Evolutionary conservation across 2,113 vertebrate species (phyloP), one percentile per base, ranked within the genome.

Genomic region (Laticauda colubrina): DNA sequence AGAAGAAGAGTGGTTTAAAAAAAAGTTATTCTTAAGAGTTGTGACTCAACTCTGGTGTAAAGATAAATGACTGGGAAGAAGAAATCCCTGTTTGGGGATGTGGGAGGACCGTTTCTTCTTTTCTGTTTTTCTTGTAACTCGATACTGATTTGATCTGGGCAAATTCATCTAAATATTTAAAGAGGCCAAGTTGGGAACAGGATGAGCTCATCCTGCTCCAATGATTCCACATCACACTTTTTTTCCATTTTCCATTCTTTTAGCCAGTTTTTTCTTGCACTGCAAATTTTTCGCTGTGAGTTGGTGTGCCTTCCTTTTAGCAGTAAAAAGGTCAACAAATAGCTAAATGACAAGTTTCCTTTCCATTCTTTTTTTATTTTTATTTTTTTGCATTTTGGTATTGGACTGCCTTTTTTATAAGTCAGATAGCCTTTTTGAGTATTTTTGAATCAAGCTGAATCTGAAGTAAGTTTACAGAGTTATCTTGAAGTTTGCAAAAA

Each of bases 251-350:
- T 95, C 88, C 89, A 91, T 87, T 90, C 0, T 34, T 95, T 95
- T 89, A 14, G 81, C 94, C 92, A 94, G 95, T 81, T 96, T 97
- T 95, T 43, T 87, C 94, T 26, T 5, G 94, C 69, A 4, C 55
- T 2, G n/a, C 20, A 10, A 93, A 59, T 95, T 95, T 96, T 87
- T 92, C 3, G 1, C 1, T 56, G 1, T 0, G 86, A 4, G 11
- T 96, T 97, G 96, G 95, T n/a, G 89, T 92, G 92, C 94, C 57
- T 87, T 89, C 5, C 56, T 96, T 95, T 88, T 94, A 57, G 92
- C 88, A n/a, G 45, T 18, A 34, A 39, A 64, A 34, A 39, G 23
- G 48, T 59, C 24, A 64, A 61, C 1, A 53, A 61, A 54, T 54
- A 89, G 69, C 87, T 91, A 89, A 43, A 39, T 86, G 4, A 14